phyloP scores from a whole-genome alignment of 1,140 invertebrate species.

The Potamilus streckersoni region DNA sequence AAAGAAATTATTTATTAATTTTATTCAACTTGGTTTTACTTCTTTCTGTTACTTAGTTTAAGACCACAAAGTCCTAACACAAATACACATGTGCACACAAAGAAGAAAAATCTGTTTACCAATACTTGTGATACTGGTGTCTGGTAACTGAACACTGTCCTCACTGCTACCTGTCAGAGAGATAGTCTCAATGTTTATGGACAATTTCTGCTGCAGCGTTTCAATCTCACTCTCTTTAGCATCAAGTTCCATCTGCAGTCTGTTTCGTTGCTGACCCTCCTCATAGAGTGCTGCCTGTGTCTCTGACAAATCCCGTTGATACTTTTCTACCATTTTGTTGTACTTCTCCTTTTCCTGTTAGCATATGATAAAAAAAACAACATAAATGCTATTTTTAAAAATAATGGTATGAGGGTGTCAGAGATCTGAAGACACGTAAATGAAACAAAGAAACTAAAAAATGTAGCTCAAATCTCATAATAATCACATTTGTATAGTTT shows the following conservation, averaged over 20 bases:
- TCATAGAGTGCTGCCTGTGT: slow-evolving; percentile 78
- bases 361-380: not conserved
- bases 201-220: slow-evolving; percentile 82
- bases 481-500: too few species aligned
- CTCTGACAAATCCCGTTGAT: slow-evolving; percentile 88
- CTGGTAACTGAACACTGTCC: slow-evolving; percentile 23
- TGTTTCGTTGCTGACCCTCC: slow-evolving; percentile 78
- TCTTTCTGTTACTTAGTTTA: too few species aligned
- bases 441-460: too few species aligned
- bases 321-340: slow-evolving; percentile 85
- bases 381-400: not conserved
- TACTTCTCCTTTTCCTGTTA: slow-evolving; percentile 89
- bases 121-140: slow-evolving; percentile 7
- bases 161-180: slow-evolving; percentile 81
- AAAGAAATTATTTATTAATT: too few species aligned
- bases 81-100: not conserved
- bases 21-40: too few species aligned
- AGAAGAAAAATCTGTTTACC: slow-evolving; percentile 23
- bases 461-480: too few species aligned
- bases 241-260: slow-evolving; percentile 94
- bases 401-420: too few species aligned
- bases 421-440: too few species aligned
- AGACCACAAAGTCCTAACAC: too few species aligned
- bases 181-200: slow-evolving; percentile 83
- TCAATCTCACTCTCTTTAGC: slow-evolving; percentile 97